These are phyloP conservation scores for Tetramorium parvispinum DNA, from an alignment of 1,140 invertebrate species.

Conservation along the genomic window DNA sequence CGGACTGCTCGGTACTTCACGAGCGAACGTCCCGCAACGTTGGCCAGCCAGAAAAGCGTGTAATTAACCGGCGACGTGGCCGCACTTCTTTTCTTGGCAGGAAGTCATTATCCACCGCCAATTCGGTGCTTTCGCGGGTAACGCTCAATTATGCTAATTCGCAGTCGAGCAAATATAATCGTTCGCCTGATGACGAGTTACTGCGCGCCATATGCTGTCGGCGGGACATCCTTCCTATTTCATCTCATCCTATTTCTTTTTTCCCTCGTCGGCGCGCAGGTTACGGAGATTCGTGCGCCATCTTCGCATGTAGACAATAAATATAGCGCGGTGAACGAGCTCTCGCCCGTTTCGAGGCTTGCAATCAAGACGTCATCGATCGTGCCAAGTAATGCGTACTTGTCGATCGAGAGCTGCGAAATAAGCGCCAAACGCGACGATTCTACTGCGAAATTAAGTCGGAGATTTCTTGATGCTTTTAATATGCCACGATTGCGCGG, in stretches of 20 bases:
- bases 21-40: constrained; percentile 51
- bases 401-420: constrained; percentile 61
- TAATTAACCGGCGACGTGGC: constrained; percentile 74
- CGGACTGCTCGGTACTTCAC: constrained; percentile 11
- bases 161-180: constrained; percentile 75
- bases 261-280: background rate
- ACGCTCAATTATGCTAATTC: constrained; percentile 81
- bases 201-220: constrained; percentile 11
- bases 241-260: background rate
- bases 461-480: constrained; percentile 3
- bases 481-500: background rate
- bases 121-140: constrained; percentile 69
- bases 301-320: constrained; percentile 54
- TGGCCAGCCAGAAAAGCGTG: constrained; percentile 68
- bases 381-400: constrained; percentile 66
- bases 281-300: background rate
- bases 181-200: constrained; percentile 61
- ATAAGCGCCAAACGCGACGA: constrained; percentile 28
- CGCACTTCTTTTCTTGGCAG: constrained; percentile 73
- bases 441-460: constrained; percentile 45
- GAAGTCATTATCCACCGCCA: constrained; percentile 77
- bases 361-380: constrained; percentile 69
- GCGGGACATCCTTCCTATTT: constrained; percentile 48
- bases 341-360: constrained; percentile 38
- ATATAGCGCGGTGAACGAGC: constrained; percentile 44